These are phyloP conservation scores for Nysson spinosus DNA, from an alignment of 2,888 invertebrate genomes.

Conservation along the genomic window DNA sequence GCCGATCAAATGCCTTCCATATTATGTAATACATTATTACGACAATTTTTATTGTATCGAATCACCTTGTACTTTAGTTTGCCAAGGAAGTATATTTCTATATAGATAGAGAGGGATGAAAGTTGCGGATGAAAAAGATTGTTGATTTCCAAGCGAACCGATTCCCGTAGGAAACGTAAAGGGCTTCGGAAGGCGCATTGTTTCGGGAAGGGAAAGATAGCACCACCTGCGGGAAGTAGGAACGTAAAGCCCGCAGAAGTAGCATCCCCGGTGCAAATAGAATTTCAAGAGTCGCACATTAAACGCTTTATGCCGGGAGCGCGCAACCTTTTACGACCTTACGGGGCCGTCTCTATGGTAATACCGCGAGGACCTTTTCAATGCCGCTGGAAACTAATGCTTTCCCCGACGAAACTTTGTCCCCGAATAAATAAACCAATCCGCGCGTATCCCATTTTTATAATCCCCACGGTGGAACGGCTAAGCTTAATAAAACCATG, in stretches of 20 bases:
- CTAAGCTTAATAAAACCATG: constrained; percentile 39
- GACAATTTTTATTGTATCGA: too few species aligned
- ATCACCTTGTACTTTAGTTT: too few species aligned
- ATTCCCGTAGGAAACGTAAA: constrained; percentile 31
- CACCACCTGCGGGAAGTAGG: constrained; percentile 47
- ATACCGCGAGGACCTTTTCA: constrained; percentile 60
- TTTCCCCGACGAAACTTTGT: constrained; percentile 48
- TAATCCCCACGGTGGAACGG: constrained; percentile 20
- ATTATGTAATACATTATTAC: too few species aligned
- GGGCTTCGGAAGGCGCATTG: constrained; percentile 33
- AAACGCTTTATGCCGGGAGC: constrained; percentile 60
- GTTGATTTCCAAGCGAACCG: constrained; percentile 7
- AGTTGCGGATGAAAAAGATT: too few species aligned
- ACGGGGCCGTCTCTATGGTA: constrained; percentile 61
- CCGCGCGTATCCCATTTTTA: constrained; percentile 41
- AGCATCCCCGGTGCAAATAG: constrained; percentile 59
- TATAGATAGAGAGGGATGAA: background rate
- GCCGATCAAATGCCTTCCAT: too few species aligned
- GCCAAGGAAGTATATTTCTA: too few species aligned
- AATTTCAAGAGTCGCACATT: constrained; percentile 64
- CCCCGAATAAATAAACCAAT: constrained; percentile 51
- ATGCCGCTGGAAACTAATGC: constrained; percentile 50
- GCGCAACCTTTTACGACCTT: constrained; percentile 63
- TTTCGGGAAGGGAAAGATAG: constrained; percentile 52
- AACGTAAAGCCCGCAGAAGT: constrained; percentile 42